Conservation (phyloP, 2,113 vertebrate genomes). For the Apteryx owenii region DNA sequence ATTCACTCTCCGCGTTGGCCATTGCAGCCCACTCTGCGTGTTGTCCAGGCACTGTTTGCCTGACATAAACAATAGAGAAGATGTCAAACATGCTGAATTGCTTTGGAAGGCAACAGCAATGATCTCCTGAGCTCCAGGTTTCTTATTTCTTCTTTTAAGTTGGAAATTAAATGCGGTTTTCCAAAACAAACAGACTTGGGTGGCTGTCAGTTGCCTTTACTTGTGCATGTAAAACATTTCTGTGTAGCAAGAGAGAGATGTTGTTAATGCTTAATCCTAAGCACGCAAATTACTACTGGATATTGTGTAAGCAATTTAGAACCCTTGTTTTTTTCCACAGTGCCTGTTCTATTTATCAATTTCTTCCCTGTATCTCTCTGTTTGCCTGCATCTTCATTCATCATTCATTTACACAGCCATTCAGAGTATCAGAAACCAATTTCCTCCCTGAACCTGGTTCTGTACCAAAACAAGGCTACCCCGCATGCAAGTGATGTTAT, state of each 20-base stretch:
- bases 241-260: neutral
- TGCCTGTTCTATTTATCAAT: slow-evolving; percentile 2
- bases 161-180: slow-evolving; percentile 33
- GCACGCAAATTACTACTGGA: slow-evolving; percentile 18
- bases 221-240: neutral
- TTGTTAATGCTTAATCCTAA: slow-evolving; percentile 18
- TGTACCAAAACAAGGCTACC: slow-evolving; percentile 30
- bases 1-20: slow-evolving; percentile 15
- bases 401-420: slow-evolving; percentile 58
- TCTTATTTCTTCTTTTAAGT: slow-evolving; percentile 31
- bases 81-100: slow-evolving; percentile 46
- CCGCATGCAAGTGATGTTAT: neutral
- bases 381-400: slow-evolving; percentile 39
- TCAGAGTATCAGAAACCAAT: slow-evolving; percentile 62
- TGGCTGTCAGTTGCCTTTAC: neutral
- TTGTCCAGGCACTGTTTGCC: slow-evolving; percentile 33
- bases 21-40: slow-evolving; percentile 37
- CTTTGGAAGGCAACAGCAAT: neutral
- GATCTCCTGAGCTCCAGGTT: slow-evolving; percentile 9
- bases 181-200: neutral
- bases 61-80: slow-evolving; percentile 58
- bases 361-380: neutral
- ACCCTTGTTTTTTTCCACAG: slow-evolving; percentile 11
- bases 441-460: slow-evolving; percentile 28
- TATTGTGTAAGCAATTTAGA: slow-evolving; percentile 50